Base-by-base conservation (phyloP, 2,797 vertebrate genomes). In the Crossoptilon crossoptilon region DNA sequence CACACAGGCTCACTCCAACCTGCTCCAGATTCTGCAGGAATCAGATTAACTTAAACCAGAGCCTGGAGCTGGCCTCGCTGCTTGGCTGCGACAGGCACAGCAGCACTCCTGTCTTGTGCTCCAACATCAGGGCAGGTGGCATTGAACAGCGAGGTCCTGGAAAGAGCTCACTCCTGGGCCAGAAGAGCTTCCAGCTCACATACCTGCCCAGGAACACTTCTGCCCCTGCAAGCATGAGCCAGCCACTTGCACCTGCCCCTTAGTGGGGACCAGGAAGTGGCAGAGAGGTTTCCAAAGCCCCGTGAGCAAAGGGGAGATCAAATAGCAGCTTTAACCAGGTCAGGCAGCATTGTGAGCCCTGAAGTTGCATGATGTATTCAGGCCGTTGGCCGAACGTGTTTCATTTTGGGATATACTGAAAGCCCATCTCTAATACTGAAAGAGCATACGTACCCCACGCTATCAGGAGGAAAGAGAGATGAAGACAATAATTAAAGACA, bases 281-380 rank as follows among this genome's bases (percentile, higher is more conserved):
- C 59, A 12, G 15, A 66, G 11, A 10, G 63, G 71, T 39, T 71
- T 62, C 53, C 26, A 67, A 77, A 77, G 37, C 24, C 41, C n/a
- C 14, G 9, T 7, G 18, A 58, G 62, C 1, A 27, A 18, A 4
- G 23, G 49, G 17, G 48, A 62, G 33, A 53, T 64, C 1, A 0
- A 46, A 33, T 6, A 27, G 62, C 16, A 37, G 46, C 39, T 71
- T 67, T 46, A 22, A 41, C 44, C 29, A n/a, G 37, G 62, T 29
- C 39, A 18, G 14, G 44, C 37, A 24, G 63, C 29, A 18, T 13
- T 2, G 1, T 5, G 59, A 55, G n/a, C 33, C 53, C 69, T 14
- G 31, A n/a, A 19, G 24, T 1, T 16, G 64, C 37, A 16, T 11
- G 4, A 23, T 1, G 1, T 26, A 12, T 43, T 29, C 6, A 27